Base-by-base conservation (phyloP, 2,113 vertebrate species). In the Galbula dea region DNA sequence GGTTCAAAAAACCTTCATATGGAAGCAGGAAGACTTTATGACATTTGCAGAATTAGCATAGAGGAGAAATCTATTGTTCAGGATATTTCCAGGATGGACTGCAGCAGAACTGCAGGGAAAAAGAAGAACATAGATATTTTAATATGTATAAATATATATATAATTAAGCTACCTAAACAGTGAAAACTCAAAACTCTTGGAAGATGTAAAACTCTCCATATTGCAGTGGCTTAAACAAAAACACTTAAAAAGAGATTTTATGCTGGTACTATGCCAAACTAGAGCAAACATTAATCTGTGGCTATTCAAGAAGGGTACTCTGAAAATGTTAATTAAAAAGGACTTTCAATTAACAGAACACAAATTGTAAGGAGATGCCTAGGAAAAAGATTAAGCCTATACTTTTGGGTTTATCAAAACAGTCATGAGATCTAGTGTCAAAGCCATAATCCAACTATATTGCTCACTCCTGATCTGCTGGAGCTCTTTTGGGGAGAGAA, bases 291-390 rank as follows among this genome's bases (percentile, higher is more conserved):
- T 66, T 73, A 94, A 86, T 86, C 83, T 85, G 58, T 21, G 29
- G 55, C 36, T 71, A 76, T 77, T 79, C 82, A 77, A 85, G 78
- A 91, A 51, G 21, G 12, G 20, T 77, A 73, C 26, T 85, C 49
- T 66, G 75, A 85, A 92, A 89, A 83, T 85, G 67, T 69, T 88
- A 83, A 93, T 93, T 93, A 49, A 59, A 85, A 91, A 88, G 15
- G 29, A 11, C 8, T 83, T 94, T 89, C 59, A 58, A 58, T 91
- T 94, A 91, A 83, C 30, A 46, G n/a, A 91, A 79, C 24, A 66
- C 32, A 46, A 36, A 85, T 93, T 73, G 26, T 48, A 89, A 45
- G 36, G 59, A 83, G 20, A 69, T 66, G 36, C 24, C 22, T 58
- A 37, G 37, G 58, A 93, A 73, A 41, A 94, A 73, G 36, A 43